Percentiles rank a stretch among this genome's conserved stretches.
Conservation (phyloP, 1,140 invertebrate genomes). For the Brachionus calyciflorus region DNA sequence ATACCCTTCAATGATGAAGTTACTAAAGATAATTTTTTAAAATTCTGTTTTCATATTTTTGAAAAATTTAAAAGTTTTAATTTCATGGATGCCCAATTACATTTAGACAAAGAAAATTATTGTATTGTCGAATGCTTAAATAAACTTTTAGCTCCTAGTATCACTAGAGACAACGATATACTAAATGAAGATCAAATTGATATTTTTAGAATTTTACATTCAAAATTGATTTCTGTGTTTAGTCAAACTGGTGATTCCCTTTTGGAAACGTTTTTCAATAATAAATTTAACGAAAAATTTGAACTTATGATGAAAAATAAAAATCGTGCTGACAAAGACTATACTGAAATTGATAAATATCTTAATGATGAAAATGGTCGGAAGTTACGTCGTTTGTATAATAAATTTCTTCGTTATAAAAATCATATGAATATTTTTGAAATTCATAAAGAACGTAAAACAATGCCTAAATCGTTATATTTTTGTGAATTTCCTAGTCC, state of each 20-base stretch:
- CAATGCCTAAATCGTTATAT: background rate
- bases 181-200: constrained; percentile 3
- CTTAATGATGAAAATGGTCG: background rate
- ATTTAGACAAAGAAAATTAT: constrained; percentile 19
- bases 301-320: background rate
- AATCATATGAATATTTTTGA: constrained; percentile 23
- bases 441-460: background rate
- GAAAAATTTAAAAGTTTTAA: background rate
- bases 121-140: constrained; percentile 7
- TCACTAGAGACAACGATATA: background rate
- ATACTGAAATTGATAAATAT: background rate
- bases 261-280: background rate
- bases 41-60: background rate
- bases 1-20: background rate
- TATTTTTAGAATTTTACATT: constrained; percentile 1
- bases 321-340: background rate
- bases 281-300: constrained; percentile 7
- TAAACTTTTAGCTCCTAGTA: background rate
- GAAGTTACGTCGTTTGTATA: background rate
- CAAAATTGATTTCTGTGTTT: background rate
- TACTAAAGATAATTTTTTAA: background rate
- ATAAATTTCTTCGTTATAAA: constrained; percentile 10
- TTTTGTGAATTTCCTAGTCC: constrained; percentile 9
- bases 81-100: background rate
- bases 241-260: background rate